Base-by-base conservation (phyloP, 1,140 invertebrate genomes). In the Meteorus sp. region DNA sequence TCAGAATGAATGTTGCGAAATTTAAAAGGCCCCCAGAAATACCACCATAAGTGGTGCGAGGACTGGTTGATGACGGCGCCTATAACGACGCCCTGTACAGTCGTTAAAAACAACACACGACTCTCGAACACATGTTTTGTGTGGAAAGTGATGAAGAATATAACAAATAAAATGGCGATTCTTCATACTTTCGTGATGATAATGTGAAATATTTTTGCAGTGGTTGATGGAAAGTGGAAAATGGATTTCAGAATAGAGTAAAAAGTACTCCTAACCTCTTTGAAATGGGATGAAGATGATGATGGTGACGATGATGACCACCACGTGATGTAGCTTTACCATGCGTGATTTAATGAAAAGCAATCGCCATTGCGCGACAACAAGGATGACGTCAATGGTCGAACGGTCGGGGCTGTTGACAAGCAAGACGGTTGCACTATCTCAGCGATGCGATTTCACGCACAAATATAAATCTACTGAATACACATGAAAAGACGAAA, bases 311-410 rank as follows among this genome's bases (percentile, higher is more conserved):
- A n/a, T n/a, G n/a, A n/a, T n/a, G n/a, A n/a, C 33, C 6, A 43
- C 48, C 56, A 59, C 48, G 48, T 52, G 56, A 59, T 51, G 48
- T 37, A n/a, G n/a, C n/a, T n/a, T 37, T 52, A 41, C 37, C 56
- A 59, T 59, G 56, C 27, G 39, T 59, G 48, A 59, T 59, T 59
- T 59, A 59, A 59, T 59, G 56, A 59, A 52, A 52, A 23, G 22
- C 56, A 59, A 59, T 52, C 48, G 37, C 13, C 23, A 27, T 33
- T 5, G 13, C 15, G 27, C 48, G 29, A 59, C 47, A 50, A 39
- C 37, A 9, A 29, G 13, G 48, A 59, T 59, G 56, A 59, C 56
- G 56, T 59, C 56, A 59, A 59, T 59, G 15, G 56, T 43, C 48
- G 43, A 27, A 56, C 53, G 27, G 13, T 15, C 7, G 17, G 19